Evolutionary conservation across 2,797 vertebrate genomes (phyloP).

Genomic region (Periparus ater): DNA sequence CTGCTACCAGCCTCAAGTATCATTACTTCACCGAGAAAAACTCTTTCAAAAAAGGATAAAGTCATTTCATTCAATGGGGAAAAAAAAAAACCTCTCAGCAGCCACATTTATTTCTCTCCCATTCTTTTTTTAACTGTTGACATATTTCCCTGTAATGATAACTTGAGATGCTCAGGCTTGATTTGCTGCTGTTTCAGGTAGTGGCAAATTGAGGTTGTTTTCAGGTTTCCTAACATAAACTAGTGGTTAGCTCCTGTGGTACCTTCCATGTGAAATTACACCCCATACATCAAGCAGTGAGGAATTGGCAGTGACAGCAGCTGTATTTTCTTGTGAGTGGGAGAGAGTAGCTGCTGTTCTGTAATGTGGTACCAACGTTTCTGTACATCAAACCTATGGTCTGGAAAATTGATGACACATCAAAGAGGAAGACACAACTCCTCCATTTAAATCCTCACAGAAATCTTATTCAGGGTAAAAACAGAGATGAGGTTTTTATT

Average conservation of each 20-base stretch:
- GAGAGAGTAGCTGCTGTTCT: background rate
- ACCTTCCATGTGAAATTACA: constrained; percentile 15
- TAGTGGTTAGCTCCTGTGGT: background rate
- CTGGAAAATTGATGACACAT: background rate
- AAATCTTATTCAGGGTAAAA: background rate
- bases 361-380: background rate
- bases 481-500: background rate
- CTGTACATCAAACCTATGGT: background rate
- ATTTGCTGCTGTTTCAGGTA: constrained; percentile 10
- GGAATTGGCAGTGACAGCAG: background rate
- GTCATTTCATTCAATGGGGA: background rate
- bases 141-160: constrained; percentile 7
- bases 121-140: background rate
- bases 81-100: background rate
- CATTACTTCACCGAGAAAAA: background rate
- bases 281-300: background rate
- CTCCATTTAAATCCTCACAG: background rate
- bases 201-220: constrained; percentile 4
- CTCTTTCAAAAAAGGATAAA: background rate
- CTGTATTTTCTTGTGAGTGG: background rate
- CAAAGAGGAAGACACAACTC: background rate
- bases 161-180: background rate
- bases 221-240: background rate
- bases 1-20: background rate
- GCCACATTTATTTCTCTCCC: background rate